Base-by-base conservation (phyloP, 92 coral and sea anemone species). In the Porites divaricata region DNA sequence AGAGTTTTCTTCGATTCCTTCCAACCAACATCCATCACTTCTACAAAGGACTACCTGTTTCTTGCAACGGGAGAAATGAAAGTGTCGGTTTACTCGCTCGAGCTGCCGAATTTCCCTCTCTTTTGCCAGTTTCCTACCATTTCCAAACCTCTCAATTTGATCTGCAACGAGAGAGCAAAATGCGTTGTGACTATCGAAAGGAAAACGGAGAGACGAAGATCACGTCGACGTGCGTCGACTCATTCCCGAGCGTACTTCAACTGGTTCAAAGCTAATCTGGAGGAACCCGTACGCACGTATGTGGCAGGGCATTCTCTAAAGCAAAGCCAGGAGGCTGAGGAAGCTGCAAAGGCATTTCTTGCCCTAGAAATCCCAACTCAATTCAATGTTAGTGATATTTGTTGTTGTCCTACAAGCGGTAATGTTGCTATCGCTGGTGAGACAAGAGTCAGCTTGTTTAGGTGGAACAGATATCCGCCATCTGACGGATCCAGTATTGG, bases 231-330 rank as follows among this genome's bases (percentile, higher is more conserved):
- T 12, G 87, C 91, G 21, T 82, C 80, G 16, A 86, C 91, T 23
- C 90, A 77, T 78, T 94, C 97, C 8, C 86, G 99, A 20, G 98
- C 95, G 24, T 97, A 97, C 83, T 97, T 92, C 81, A 97, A 95
- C 87, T 97, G 99, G 99, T 86, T 83, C 70, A 71, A 80, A 35
- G 90, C 95, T 4, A 80, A 49, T 12, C 58, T 67, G 6, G 93
- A 79, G 11, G 96, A 83, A 14, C 88, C 96, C 8, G 93, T 93
- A 4, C 92, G 93, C 19, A 90, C 92, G 0, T 85, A 87, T 11
- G 91, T 93, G 28, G 94, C 96, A 2, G 99, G 99, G 9, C 92
- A 92, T 71, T 96, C 98, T 8, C 59, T 83, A 20, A 26, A 52
- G 1, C 91, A 89, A 68, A 84, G 92, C 8, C 87, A 85, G 21